Evolutionary conservation across 2,797 vertebrate species (phyloP).

Genomic region (Sebastes hubbsi): DNA sequence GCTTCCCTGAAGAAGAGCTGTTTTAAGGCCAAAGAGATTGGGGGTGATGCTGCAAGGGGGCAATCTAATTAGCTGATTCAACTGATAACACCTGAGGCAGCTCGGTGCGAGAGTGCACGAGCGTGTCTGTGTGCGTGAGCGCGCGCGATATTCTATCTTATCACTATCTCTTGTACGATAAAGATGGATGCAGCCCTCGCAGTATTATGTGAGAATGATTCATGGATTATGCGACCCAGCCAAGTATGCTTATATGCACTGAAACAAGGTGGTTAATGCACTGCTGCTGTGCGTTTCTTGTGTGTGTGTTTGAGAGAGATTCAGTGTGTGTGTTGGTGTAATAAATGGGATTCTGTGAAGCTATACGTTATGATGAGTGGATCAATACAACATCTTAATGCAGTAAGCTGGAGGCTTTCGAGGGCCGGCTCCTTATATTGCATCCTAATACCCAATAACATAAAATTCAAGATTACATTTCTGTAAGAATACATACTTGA

Average conservation of each 20-base stretch:
- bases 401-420: conserved; percentile 38
- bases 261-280: conserved; percentile 38
- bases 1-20: conserved; percentile 54
- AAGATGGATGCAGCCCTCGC: conserved; percentile 32
- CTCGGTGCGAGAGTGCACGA: background rate
- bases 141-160: conserved; percentile 25
- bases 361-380: conserved; percentile 62
- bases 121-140: background rate
- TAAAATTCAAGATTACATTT: conserved; percentile 20
- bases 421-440: conserved; percentile 25
- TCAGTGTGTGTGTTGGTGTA: conserved; percentile 2
- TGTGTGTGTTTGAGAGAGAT: background rate
- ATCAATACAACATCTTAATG: conserved; percentile 75
- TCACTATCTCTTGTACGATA: conserved; percentile 16
- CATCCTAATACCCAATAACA: conserved; percentile 33
- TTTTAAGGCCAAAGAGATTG: conserved; percentile 62
- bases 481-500: background rate
- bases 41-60: conserved; percentile 40
- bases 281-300: background rate
- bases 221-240: conserved; percentile 26
- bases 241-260: conserved; percentile 45
- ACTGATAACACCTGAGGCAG: conserved; percentile 71
- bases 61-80: conserved; percentile 81
- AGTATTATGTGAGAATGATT: conserved; percentile 42
- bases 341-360: conserved; percentile 59